These are phyloP conservation scores for Caenorhabditis auriculariae DNA, from an alignment of 2,888 invertebrate genomes.

Conservation along the genomic window DNA sequence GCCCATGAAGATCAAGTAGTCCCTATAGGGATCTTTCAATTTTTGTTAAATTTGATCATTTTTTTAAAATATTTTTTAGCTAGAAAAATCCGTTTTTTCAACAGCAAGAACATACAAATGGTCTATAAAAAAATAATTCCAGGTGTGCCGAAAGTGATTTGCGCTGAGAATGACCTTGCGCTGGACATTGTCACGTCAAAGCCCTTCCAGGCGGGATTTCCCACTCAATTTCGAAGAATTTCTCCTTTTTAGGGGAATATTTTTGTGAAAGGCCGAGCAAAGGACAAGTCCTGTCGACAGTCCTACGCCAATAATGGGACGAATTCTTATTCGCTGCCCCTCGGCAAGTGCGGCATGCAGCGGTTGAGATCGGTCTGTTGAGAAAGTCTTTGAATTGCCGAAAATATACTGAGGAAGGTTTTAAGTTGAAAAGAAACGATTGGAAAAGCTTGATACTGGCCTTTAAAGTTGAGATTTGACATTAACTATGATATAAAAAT, in stretches of 20 bases:
- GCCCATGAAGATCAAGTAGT: too few species aligned
- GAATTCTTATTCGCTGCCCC: conserved; percentile 56
- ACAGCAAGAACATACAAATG: too few species aligned
- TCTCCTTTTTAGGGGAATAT: conserved; percentile 52
- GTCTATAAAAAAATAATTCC: conserved; percentile 8
- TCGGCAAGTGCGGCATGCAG: conserved; percentile 63
- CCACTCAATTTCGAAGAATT: background rate
- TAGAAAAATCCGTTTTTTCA: too few species aligned
- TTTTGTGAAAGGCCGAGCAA: conserved; percentile 61
- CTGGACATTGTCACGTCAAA: conserved; percentile 58
- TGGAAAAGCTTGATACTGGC: too few species aligned
- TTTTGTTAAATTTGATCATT: too few species aligned
- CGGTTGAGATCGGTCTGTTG: conserved; percentile 53
- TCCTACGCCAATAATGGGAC: conserved; percentile 56
- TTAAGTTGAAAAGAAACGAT: too few species aligned
- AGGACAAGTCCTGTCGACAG: conserved; percentile 58
- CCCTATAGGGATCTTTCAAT: too few species aligned
- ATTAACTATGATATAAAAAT: too few species aligned
- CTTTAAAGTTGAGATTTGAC: too few species aligned
- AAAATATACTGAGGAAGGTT: too few species aligned
- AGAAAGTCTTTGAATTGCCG: background rate
- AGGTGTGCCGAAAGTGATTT: conserved; percentile 61
- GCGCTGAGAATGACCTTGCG: conserved; percentile 59
- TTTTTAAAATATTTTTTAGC: too few species aligned
- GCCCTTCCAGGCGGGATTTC: conserved; percentile 40